These are phyloP conservation scores for Steinernema feltiae DNA, from an alignment of 1,140 invertebrate species.

Conservation along the genomic window DNA sequence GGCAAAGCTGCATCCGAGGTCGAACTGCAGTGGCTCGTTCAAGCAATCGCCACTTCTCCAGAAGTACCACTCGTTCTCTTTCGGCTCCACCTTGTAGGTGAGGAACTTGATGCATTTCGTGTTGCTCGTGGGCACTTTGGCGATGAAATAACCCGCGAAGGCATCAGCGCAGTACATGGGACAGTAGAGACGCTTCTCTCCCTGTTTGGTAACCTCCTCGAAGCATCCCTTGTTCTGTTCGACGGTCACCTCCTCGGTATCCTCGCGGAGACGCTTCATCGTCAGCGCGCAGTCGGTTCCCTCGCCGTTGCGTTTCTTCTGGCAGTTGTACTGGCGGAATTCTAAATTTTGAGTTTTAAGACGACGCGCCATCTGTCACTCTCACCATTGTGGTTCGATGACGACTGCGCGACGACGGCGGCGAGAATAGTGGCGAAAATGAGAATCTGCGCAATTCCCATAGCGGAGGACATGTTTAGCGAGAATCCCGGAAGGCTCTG, in stretches of 20 bases:
- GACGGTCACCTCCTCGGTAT: neutral
- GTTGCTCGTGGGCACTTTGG: neutral
- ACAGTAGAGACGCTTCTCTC: slow-evolving; percentile 1
- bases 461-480: neutral
- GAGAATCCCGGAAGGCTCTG: neutral
- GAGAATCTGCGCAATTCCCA: neutral
- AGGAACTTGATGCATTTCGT: slow-evolving; percentile 7
- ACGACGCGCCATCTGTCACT: no score
- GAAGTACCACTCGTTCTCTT: slow-evolving; percentile 10
- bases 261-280: neutral
- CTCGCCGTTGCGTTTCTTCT: neutral
- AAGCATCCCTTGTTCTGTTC: slow-evolving; percentile 8
- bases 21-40: slow-evolving; percentile 1
- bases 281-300: slow-evolving; percentile 7
- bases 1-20: neutral
- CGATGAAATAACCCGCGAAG: neutral
- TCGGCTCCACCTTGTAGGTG: slow-evolving; percentile 1
- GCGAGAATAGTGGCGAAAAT: neutral
- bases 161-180: neutral
- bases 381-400: neutral
- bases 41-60: neutral
- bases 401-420: neutral
- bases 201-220: neutral
- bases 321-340: slow-evolving; percentile 11
- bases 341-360: neutral